Base-by-base conservation (phyloP, 2,113 vertebrate genomes). In the Odontophorus gujanensis region DNA sequence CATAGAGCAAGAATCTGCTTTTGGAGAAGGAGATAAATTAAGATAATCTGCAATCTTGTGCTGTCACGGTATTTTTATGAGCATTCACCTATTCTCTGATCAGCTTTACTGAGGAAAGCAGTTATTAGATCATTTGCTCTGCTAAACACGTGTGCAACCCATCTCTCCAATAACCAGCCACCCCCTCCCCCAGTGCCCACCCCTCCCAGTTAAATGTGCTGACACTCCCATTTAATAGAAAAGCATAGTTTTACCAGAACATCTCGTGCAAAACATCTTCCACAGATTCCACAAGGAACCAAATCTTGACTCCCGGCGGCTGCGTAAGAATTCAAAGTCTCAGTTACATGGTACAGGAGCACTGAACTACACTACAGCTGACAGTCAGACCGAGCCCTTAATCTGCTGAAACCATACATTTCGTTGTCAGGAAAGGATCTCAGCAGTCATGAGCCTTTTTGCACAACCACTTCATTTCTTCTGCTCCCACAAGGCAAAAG, bases 251-350 rank as follows among this genome's bases (percentile, higher is more conserved):
- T 97, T 97, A 97, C 96, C 97, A 97, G 93, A 95, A 87, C 95
- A 73, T 95, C 97, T 74, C 40, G 78, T 69, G 91, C 94, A 68
- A 98, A 98, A 58, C 8, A 19, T 95, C 97, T 97, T 97, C 97
- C 96, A 82, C 65, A 92, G 89, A 92, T 96, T 82, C 94, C 89
- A 89, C 97, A 97, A 69, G 83, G 95, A 95, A 84, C 63, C 69
- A 97, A 91, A 40, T 96, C 76, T 73, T 95, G 93, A 89, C 63
- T 89, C 89, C 30, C 22, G 26, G 58, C 88, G 96, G 93, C 97
- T 97, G 96, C 78, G n/a, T 50, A 62, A 91, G 90, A 97, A 96
- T 80, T 68, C 90, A 95, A 90, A 92, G 79, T 55, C 87, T 95
- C 26, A 11, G 92, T 93, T 65, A 91, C 62, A 16, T 38, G 45